phyloP scores from a whole-genome alignment of 1,140 invertebrate species.

The Lepidurus couesii region DNA sequence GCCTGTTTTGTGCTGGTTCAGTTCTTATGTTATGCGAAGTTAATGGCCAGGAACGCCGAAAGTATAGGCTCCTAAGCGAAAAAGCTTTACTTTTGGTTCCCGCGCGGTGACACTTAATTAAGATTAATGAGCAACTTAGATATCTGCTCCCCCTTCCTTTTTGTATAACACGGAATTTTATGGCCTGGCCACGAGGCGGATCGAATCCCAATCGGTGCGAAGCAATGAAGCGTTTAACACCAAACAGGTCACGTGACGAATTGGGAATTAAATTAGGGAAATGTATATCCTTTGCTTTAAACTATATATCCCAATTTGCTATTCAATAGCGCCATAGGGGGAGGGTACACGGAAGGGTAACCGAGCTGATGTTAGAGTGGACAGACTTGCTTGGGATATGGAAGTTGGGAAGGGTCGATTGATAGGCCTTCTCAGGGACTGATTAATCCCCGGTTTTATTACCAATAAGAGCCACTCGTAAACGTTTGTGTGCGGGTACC shows the following conservation, averaged over 20 bases:
- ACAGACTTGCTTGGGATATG: background rate
- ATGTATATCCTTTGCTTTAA: slow-evolving; percentile 12
- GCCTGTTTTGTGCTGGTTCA: background rate
- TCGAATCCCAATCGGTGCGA: background rate
- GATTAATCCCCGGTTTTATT: slow-evolving; percentile 13
- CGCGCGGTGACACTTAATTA: slow-evolving; percentile 9
- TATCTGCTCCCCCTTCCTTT: background rate
- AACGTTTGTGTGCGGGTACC: slow-evolving; percentile 14
- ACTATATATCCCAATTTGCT: slow-evolving; percentile 16
- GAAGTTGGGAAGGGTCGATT: background rate
- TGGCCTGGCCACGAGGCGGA: background rate
- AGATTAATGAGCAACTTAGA: background rate
- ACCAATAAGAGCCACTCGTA: slow-evolving; percentile 15
- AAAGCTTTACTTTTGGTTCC: background rate
- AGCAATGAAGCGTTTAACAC: background rate
- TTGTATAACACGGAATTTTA: background rate
- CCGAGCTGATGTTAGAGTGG: background rate
- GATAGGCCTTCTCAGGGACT: background rate
- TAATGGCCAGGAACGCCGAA: background rate
- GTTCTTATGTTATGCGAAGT: background rate
- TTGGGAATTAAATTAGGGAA: slow-evolving; percentile 19
- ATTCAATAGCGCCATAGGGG: background rate
- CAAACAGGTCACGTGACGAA: slow-evolving; percentile 18
- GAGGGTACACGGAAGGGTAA: background rate
- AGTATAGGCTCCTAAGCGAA: background rate